Evolutionary conservation across 2,888 invertebrate species (phyloP).

Genomic region (Mylabris sibirica): DNA sequence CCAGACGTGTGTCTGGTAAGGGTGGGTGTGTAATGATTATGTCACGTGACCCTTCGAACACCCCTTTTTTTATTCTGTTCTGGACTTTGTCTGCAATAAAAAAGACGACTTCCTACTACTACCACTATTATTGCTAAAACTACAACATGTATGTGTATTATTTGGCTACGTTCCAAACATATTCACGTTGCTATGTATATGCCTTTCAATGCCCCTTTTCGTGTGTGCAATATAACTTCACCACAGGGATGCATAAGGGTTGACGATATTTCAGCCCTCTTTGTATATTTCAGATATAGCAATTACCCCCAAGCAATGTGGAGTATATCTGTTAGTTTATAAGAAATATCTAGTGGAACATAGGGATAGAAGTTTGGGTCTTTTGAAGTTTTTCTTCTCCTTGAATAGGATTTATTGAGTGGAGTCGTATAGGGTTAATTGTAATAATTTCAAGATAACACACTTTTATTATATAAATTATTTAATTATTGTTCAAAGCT

Average conservation of each 20-base stretch:
- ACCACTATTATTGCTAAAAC: not conserved
- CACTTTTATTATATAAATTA: not conserved
- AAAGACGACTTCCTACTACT: constrained; percentile 41
- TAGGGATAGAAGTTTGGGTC: not conserved
- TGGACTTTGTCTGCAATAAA: constrained; percentile 38
- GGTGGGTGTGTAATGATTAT: constrained; percentile 28
- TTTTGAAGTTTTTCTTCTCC: not conserved
- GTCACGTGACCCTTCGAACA: constrained; percentile 45
- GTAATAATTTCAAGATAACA: not conserved
- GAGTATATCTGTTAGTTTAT: not conserved
- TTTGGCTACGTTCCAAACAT: constrained; percentile 43
- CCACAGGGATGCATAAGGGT: constrained; percentile 10
- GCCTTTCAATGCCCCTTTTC: constrained; percentile 36
- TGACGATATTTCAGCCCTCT: not conserved
- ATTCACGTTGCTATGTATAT: constrained; percentile 35
- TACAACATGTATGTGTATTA: constrained; percentile 40
- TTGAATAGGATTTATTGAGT: not conserved
- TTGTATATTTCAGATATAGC: not conserved
- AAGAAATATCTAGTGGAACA: constrained; percentile 2
- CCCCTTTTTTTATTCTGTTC: constrained; percentile 39
- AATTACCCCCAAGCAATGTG: constrained; percentile 2
- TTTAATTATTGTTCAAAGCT: too few species aligned
- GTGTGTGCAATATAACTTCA: constrained; percentile 9
- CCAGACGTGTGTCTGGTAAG: constrained; percentile 24
- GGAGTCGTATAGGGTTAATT: not conserved